Percentiles rank a stretch among this genome's conserved stretches.
These are phyloP conservation scores for Hymenopus coronatus DNA, from an alignment of 2,888 invertebrate genomes.

Conservation along the genomic window DNA sequence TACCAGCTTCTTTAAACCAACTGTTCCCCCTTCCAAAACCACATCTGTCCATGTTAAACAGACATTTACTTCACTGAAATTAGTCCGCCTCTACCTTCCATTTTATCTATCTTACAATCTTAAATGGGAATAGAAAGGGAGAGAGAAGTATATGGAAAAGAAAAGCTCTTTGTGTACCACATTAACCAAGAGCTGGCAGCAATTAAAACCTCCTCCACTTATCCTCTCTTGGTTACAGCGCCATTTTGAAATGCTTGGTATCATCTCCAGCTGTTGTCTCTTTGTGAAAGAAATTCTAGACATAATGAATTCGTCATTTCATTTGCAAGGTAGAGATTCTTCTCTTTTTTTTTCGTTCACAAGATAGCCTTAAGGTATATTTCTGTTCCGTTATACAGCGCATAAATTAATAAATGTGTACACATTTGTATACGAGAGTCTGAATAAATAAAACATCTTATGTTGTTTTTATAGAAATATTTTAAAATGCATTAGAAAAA, in stretches of 20 bases:
- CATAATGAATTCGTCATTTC: not conserved
- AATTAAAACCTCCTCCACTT: not conserved
- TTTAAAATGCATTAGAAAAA: no score
- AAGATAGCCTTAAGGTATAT: no score
- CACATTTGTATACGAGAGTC: no score
- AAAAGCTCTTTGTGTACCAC: not conserved
- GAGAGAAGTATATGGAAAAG: not conserved
- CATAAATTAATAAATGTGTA: no score
- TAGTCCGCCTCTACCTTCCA: not conserved
- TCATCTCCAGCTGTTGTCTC: not conserved
- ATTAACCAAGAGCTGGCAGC: not conserved
- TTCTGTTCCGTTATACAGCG: no score
- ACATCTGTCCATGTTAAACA: not conserved
- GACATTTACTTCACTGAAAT: not conserved
- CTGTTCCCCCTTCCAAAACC: no score
- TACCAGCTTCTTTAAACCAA: no score
- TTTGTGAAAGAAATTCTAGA: not conserved
- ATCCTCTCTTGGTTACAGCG: not conserved
- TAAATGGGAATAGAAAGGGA: not conserved
- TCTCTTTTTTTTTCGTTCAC: no score
- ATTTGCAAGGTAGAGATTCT: no score
- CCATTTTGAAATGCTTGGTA: not conserved
- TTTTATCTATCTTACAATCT: not conserved
- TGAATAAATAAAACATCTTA: no score
- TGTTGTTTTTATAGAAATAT: no score